These are phyloP conservation scores for Sakesphorus luctuosus DNA, from an alignment of 2,113 vertebrate genomes.

Conservation along the genomic window DNA sequence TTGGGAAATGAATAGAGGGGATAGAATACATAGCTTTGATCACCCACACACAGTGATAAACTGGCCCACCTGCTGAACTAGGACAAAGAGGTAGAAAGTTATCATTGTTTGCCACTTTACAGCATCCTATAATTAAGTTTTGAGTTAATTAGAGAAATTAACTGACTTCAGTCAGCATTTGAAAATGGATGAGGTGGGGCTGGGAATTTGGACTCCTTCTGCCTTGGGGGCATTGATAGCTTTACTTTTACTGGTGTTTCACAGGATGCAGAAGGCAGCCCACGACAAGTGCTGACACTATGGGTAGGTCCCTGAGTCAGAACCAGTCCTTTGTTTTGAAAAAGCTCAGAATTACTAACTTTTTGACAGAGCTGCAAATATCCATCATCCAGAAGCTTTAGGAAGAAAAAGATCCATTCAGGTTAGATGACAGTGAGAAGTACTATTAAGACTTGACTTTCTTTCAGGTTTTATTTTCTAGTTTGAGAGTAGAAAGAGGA, in stretches of 20 bases:
- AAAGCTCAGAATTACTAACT: not conserved
- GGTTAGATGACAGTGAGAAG: not conserved
- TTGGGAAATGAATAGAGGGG: no score
- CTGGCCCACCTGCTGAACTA: no score
- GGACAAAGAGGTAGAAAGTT: not conserved
- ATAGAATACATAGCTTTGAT: no score
- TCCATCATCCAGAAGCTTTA: not conserved
- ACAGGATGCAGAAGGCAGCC: not conserved
- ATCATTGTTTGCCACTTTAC: not conserved
- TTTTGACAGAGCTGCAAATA: not conserved
- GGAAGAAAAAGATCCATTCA: not conserved
- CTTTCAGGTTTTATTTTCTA: not conserved
- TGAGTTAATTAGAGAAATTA: not conserved
- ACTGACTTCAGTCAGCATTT: rapidly evolving
- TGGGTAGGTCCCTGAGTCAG: not conserved
- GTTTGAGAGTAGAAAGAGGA: not conserved
- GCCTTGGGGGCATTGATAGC: rapidly evolving
- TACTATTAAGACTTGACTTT: not conserved
- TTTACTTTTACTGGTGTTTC: not conserved
- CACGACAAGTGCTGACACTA: rapidly evolving
- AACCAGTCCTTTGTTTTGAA: not conserved
- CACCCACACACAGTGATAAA: no score
- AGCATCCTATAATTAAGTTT: not conserved
- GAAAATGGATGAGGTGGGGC: not conserved
- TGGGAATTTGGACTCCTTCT: not conserved